Evolutionary conservation across 2,888 invertebrate genomes (phyloP).

Genomic region (Agrotis clavis): DNA sequence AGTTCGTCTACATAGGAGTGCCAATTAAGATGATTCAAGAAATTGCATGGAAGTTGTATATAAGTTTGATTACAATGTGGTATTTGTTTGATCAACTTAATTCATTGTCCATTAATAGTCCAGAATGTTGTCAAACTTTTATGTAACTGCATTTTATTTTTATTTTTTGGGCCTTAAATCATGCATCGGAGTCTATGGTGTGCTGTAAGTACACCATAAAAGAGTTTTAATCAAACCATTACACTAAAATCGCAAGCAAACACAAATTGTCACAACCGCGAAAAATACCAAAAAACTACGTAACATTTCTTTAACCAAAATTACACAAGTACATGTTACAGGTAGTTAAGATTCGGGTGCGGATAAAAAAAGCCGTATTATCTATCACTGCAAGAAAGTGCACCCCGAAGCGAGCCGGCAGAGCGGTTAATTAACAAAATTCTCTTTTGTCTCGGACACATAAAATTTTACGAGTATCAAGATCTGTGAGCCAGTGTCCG

Average conservation of each 20-base stretch:
- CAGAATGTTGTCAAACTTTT: too few species aligned
- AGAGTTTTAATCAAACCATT: background rate
- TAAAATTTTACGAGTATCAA: conserved; percentile 91
- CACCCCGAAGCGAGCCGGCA: conserved; percentile 71
- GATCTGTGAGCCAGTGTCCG: conserved; percentile 81
- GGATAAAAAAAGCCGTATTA: conserved; percentile 83
- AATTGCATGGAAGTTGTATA: too few species aligned
- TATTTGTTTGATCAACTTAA: too few species aligned
- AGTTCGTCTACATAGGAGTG: too few species aligned
- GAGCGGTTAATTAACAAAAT: conserved; percentile 89
- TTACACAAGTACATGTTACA: conserved; percentile 51
- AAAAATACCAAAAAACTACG: conserved; percentile 49
- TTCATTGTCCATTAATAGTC: too few species aligned
- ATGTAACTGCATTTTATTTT: too few species aligned
- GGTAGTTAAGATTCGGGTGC: conserved; percentile 79
- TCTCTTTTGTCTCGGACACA: conserved; percentile 89
- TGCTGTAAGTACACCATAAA: background rate
- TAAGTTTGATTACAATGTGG: too few species aligned
- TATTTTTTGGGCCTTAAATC: too few species aligned
- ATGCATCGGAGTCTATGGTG: too few species aligned
- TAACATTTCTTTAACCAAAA: conserved; percentile 53
- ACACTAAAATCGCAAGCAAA: conserved; percentile 22
- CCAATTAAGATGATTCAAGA: too few species aligned
- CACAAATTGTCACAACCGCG: conserved; percentile 42
- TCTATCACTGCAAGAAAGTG: conserved; percentile 84